A percentile compares a stretch with the other conserved stretches of the same genome.
Conservation (phyloP, 1,140 invertebrate genomes). For the Muscidifurax raptorellus region DNA sequence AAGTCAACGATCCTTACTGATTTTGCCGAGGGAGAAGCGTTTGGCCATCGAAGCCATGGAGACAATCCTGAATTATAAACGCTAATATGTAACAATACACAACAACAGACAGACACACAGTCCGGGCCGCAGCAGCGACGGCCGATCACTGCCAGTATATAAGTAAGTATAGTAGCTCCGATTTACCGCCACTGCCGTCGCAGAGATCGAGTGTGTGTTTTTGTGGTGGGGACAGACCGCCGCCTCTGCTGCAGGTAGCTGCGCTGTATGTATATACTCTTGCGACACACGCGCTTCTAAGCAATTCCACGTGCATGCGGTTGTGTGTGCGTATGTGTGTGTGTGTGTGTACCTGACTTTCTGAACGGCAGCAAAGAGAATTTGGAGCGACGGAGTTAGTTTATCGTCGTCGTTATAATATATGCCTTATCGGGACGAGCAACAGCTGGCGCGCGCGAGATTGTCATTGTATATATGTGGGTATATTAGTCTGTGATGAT, state of each 20-base stretch:
- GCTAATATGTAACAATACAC: too few relatives aligned
- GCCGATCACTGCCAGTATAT: conserved; percentile 4
- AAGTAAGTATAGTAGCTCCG: background rate
- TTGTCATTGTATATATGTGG: background rate
- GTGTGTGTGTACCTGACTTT: background rate
- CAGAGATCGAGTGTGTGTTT: background rate
- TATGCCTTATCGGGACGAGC: background rate
- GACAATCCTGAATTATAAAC: background rate
- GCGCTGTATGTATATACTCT: background rate
- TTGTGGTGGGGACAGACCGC: background rate
- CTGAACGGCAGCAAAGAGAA: background rate
- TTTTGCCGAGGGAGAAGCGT: conserved; percentile 33
- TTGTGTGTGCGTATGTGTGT: background rate
- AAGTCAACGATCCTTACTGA: conserved; percentile 27
- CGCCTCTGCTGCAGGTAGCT: background rate
- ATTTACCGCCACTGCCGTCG: background rate
- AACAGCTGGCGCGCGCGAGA: background rate
- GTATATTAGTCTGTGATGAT: background rate
- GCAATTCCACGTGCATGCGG: background rate
- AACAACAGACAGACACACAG: too few relatives aligned
- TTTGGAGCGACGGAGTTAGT: background rate
- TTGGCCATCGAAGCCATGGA: conserved; percentile 18
- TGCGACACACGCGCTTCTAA: background rate
- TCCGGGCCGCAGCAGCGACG: background rate
- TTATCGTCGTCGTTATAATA: background rate